These are phyloP conservation scores for Desoria tigrina DNA, from an alignment of 2,888 invertebrate species.

Conservation along the genomic window DNA sequence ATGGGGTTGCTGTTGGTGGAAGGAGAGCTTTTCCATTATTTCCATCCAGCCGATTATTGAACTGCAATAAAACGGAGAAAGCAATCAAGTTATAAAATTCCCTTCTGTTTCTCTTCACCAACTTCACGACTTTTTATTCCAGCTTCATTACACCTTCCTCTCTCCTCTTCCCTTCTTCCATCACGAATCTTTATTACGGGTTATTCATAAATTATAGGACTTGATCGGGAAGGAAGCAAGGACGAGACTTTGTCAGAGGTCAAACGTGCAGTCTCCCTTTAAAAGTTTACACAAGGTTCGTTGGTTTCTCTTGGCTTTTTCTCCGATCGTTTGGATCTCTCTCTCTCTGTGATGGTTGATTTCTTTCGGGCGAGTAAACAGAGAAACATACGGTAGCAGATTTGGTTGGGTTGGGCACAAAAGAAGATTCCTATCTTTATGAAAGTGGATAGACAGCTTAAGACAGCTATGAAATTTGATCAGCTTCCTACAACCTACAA, in stretches of 20 bases:
- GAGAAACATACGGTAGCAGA: background rate
- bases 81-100: slow-evolving; percentile 40
- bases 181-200: background rate
- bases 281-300: background rate
- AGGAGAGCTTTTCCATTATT: slow-evolving; percentile 14
- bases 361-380: slow-evolving; percentile 1
- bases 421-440: background rate
- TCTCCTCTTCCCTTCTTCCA: background rate
- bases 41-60: slow-evolving; percentile 30
- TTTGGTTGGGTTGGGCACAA: background rate
- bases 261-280: background rate
- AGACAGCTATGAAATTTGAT: slow-evolving; percentile 17
- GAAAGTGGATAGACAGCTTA: slow-evolving; percentile 8
- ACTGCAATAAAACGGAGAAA: slow-evolving; percentile 35
- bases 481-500: background rate
- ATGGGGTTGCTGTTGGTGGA: background rate
- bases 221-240: background rate
- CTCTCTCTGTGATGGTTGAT: background rate
- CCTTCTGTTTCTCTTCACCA: slow-evolving; percentile 26
- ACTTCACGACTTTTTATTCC: slow-evolving; percentile 14
- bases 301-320: background rate
- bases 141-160: slow-evolving; percentile 38
- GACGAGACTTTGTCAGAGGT: background rate
- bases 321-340: background rate
- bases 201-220: background rate